phyloP scores from a whole-genome alignment of 2,797 vertebrate genomes.

The Heliangelus exortis region DNA sequence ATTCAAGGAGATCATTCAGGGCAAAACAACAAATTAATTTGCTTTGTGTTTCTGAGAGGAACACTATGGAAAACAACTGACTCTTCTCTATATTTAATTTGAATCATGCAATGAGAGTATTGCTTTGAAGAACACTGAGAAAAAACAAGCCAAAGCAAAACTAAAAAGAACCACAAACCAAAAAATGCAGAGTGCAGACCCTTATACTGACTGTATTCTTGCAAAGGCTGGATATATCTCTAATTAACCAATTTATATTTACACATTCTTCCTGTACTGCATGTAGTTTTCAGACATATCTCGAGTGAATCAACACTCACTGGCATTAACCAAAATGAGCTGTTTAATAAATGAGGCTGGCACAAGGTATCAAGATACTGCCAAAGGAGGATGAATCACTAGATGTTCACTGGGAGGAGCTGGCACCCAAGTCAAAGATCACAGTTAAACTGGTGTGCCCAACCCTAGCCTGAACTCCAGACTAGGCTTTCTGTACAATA shows the following conservation, averaged over 20 bases:
- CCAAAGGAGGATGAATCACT: not conserved
- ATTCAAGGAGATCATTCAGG: not conserved
- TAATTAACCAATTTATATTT: not conserved
- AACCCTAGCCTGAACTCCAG: too few relatives aligned
- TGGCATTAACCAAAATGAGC: not conserved
- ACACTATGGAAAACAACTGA: not conserved
- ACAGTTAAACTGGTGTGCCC: not conserved
- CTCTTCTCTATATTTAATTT: not conserved
- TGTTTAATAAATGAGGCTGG: not conserved
- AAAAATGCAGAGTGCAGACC: not conserved
- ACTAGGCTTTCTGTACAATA: not conserved
- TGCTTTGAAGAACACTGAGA: not conserved
- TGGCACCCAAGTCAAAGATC: not conserved
- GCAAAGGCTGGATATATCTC: not conserved
- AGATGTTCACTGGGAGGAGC: not conserved
- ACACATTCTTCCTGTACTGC: not conserved
- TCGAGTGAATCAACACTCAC: not conserved
- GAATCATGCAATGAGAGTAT: rapidly evolving
- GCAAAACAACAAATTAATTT: rapidly evolving
- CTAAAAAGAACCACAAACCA: not conserved
- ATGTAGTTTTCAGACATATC: not conserved
- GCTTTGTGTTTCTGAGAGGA: not conserved
- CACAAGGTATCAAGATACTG: not conserved
- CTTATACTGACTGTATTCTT: not conserved
- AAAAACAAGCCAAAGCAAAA: not conserved